Percentiles rank a stretch among this genome's conserved stretches.
phyloP scores from a whole-genome alignment of 2,888 invertebrate genomes.

The Neoascia interrupta region DNA sequence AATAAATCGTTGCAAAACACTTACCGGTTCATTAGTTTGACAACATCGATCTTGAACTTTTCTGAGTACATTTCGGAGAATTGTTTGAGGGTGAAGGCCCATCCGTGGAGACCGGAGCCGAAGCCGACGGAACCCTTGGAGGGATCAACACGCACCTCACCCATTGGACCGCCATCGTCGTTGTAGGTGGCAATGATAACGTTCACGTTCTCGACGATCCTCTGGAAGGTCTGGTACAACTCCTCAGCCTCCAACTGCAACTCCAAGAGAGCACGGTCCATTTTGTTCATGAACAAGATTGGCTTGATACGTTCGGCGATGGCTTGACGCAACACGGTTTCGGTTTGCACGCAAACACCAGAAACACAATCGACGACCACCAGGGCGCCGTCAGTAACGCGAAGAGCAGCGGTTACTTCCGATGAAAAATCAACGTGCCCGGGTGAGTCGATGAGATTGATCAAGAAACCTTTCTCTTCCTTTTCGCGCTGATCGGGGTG shows the following conservation, averaged over 20 bases:
- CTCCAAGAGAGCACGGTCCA: conserved; percentile 99
- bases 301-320: conserved; percentile 99
- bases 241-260: conserved; percentile 98
- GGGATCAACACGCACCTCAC: conserved; percentile 98
- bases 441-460: conserved; percentile 99
- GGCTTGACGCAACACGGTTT: conserved; percentile 99
- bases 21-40: conserved; percentile 95
- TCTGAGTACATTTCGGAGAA: conserved; percentile 99
- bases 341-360: conserved; percentile 99
- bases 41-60: conserved; percentile 98
- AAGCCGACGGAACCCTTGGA: conserved; percentile 99
- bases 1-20: conserved; percentile 58
- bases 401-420: conserved; percentile 99
- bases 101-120: conserved; percentile 99
- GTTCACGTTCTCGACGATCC: conserved; percentile 99
- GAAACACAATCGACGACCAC: conserved; percentile 99
- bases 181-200: conserved; percentile 99
- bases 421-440: conserved; percentile 99
- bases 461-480: conserved; percentile 96
- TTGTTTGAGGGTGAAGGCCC: conserved; percentile 99
- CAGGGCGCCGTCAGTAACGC: conserved; percentile 99
- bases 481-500: conserved; percentile 94
- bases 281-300: conserved; percentile 99
- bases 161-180: conserved; percentile 99
- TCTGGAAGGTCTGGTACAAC: conserved; percentile 99